A percentile compares a stretch with the other conserved stretches of the same genome.
Evolutionary conservation across 2,797 vertebrate genomes (phyloP).

Genomic region (Decapterus maruadsi): DNA sequence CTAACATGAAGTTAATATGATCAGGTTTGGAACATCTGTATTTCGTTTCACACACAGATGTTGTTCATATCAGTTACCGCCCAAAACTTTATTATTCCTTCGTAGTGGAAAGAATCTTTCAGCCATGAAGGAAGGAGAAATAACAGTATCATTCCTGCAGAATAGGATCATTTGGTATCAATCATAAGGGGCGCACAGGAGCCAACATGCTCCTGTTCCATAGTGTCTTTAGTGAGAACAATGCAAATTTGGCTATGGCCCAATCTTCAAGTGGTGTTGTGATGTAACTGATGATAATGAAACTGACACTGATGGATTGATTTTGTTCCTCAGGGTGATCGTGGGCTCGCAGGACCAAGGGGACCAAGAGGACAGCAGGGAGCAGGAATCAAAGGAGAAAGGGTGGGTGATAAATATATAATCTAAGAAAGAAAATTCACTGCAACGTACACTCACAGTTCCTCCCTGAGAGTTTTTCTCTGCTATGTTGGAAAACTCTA

Average conservation of each 20-base stretch:
- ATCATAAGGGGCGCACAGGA: constrained; percentile 55
- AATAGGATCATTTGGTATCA: constrained; percentile 49
- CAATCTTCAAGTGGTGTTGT: constrained; percentile 37
- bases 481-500: no score
- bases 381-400: constrained; percentile 91
- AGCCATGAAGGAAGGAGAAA: constrained; percentile 22
- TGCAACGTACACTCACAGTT: not conserved
- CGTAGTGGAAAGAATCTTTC: constrained; percentile 1
- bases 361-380: constrained; percentile 89
- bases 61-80: not conserved
- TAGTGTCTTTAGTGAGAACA: constrained; percentile 49
- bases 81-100: constrained; percentile 14
- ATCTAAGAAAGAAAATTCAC: constrained; percentile 34
- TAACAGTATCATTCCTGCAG: constrained; percentile 39
- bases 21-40: constrained; percentile 21
- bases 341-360: constrained; percentile 89
- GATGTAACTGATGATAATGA: constrained; percentile 57
- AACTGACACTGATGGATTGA: constrained; percentile 49
- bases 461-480: no score
- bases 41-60: constrained; percentile 23
- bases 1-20: constrained; percentile 1
- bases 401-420: constrained; percentile 86
- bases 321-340: constrained; percentile 87
- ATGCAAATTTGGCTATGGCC: constrained; percentile 56
- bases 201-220: constrained; percentile 57